Evolutionary conservation across 2,113 vertebrate genomes (phyloP).

Genomic region (Cynoglossus semilaevis): DNA sequence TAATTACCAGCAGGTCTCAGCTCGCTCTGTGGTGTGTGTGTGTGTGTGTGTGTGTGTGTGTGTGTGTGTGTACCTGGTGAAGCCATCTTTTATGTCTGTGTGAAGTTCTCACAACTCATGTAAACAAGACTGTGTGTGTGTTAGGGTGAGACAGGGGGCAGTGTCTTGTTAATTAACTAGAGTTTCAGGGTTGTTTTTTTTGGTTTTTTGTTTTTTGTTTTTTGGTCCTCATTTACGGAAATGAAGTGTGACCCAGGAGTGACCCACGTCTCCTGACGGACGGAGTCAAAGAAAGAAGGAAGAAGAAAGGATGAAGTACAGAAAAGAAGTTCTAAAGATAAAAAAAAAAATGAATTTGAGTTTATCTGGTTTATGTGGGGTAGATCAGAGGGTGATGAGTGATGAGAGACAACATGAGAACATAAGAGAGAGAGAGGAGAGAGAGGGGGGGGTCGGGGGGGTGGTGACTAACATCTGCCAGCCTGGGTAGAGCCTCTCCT

Average conservation of each 20-base stretch:
- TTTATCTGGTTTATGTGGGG: not conserved
- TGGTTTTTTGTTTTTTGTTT: not conserved
- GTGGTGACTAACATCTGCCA: not conserved
- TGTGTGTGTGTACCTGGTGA: conserved; percentile 23
- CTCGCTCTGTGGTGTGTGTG: conserved; percentile 26
- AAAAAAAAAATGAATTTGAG: conserved; percentile 22
- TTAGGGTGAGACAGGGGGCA: conserved; percentile 38
- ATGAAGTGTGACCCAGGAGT: conserved; percentile 59
- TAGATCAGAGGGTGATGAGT: not conserved
- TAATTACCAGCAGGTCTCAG: conserved; percentile 70
- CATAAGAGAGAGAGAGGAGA: conserved; percentile 5
- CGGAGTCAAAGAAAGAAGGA: conserved; percentile 18
- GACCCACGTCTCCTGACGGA: conserved; percentile 59
- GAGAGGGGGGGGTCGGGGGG: not conserved
- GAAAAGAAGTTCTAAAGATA: not conserved
- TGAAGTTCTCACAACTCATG: too few species aligned
- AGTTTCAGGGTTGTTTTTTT: conserved; percentile 63
- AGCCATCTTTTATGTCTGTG: too few species aligned
- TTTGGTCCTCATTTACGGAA: conserved; percentile 71
- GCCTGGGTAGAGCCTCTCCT: conserved; percentile 30
- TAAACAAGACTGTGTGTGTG: conserved; percentile 6
- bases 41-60: conserved; percentile 33
- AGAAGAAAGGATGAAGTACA: not conserved
- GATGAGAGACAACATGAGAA: conserved; percentile 9
- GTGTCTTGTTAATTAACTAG: conserved; percentile 54